These are phyloP conservation scores for Knipowitschia caucasica DNA, from an alignment of 2,797 vertebrate genomes.

Conservation along the genomic window DNA sequence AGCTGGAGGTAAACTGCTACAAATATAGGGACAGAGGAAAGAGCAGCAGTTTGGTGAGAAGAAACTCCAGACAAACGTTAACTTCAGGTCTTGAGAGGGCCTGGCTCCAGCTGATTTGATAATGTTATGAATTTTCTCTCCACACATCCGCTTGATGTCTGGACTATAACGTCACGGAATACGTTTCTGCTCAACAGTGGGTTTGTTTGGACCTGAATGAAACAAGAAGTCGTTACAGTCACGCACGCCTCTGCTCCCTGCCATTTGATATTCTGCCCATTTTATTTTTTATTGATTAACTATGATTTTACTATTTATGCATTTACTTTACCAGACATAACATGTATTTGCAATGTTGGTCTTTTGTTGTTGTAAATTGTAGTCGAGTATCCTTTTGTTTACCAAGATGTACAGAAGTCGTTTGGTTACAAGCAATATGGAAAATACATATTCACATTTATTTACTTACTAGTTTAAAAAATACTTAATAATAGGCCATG, in stretches of 20 bases:
- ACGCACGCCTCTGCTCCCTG: not conserved
- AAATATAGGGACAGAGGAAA: conserved; percentile 42
- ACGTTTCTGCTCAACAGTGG: not conserved
- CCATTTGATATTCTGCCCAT: not conserved
- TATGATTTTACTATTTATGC: too few relatives aligned
- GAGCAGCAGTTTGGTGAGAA: conserved; percentile 72
- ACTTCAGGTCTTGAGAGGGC: conserved; percentile 22
- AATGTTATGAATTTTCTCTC: conserved; percentile 14
- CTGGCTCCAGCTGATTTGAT: conserved; percentile 23
- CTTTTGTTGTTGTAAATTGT: too few relatives aligned
- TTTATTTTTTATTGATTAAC: not conserved
- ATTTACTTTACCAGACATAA: too few relatives aligned
- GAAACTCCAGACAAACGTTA: conserved; percentile 58
- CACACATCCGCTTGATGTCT: not conserved
- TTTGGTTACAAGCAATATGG: too few relatives aligned
- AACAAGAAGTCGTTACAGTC: not conserved
- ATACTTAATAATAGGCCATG: too few relatives aligned
- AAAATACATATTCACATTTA: not conserved
- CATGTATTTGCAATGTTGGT: too few relatives aligned
- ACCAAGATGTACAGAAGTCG: too few relatives aligned
- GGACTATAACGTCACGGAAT: conserved; percentile 6
- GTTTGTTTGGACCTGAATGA: not conserved
- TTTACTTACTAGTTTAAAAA: too few relatives aligned
- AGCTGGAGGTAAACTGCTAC: conserved; percentile 64
- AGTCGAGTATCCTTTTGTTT: too few relatives aligned